phyloP scores from a whole-genome alignment of 92 coral and sea anemone species.

The Epizoanthus stellaris region DNA sequence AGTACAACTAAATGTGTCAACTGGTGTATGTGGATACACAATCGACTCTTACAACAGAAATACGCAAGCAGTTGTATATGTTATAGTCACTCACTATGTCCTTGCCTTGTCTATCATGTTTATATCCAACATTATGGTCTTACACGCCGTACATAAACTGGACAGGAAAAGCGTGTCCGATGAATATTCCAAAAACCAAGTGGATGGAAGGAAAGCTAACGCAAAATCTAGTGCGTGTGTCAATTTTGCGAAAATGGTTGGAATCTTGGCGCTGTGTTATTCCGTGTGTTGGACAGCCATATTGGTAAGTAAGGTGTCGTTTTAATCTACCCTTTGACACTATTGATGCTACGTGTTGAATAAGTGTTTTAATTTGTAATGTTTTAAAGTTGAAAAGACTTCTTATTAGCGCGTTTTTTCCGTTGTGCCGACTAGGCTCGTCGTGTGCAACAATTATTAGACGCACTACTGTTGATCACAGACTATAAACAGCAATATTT shows the following conservation, averaged over 20 bases:
- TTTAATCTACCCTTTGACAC: neutral
- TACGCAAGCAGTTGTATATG: conserved; percentile 68
- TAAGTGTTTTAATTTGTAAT: conserved; percentile 25
- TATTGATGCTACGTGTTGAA: conserved; percentile 2
- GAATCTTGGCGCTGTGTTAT: conserved; percentile 80
- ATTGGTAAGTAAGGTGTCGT: conserved; percentile 70
- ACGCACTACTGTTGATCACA: conserved; percentile 7
- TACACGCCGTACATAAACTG: conserved; percentile 74
- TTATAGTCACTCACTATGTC: conserved; percentile 75
- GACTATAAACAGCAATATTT: neutral
- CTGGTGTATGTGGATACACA: conserved; percentile 79
- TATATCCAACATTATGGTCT: conserved; percentile 75
- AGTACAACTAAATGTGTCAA: conserved; percentile 74
- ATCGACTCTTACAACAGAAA: conserved; percentile 81
- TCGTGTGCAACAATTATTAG: too few relatives aligned
- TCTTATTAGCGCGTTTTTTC: neutral
- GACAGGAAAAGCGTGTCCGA: conserved; percentile 82
- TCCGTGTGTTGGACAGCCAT: conserved; percentile 87
- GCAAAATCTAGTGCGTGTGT: conserved; percentile 72
- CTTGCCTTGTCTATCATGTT: conserved; percentile 72
- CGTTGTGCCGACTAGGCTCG: conserved; percentile 16
- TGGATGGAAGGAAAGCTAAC: conserved; percentile 42
- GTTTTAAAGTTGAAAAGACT: conserved; percentile 18
- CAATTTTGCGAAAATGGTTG: conserved; percentile 94
- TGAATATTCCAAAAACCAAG: conserved; percentile 62